These are phyloP conservation scores for Rotaria magnacalcarata DNA, from an alignment of 2,888 invertebrate species.

Conservation along the genomic window DNA sequence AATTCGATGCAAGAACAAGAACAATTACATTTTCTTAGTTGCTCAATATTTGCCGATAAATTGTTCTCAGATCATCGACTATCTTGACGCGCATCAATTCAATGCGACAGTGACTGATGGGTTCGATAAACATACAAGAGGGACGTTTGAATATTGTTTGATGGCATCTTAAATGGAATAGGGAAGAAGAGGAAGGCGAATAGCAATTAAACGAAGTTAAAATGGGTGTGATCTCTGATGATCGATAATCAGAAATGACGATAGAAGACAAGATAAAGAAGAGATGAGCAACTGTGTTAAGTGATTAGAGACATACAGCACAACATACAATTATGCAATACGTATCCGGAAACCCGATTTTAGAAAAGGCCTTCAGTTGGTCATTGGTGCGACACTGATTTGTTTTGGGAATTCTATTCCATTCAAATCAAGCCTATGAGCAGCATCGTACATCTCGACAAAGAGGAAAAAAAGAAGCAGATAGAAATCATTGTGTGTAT, in stretches of 20 bases:
- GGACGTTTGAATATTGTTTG: constrained; percentile 12
- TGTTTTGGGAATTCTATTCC: constrained; percentile 15
- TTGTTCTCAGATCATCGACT: constrained; percentile 3
- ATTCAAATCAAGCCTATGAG: not conserved
- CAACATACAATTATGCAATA: not conserved
- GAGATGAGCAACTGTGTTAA: not conserved
- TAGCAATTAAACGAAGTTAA: not conserved
- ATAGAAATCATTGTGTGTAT: not conserved
- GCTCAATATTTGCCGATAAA: constrained; percentile 17
- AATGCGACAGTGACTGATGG: constrained; percentile 20
- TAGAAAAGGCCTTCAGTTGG: not conserved
- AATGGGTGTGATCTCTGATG: constrained; percentile 12
- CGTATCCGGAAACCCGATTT: constrained; percentile 11
- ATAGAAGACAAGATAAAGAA: not conserved
- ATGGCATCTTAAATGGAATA: not conserved
- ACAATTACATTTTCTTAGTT: constrained; percentile 18
- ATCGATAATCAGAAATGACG: constrained; percentile 26
- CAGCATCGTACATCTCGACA: not conserved
- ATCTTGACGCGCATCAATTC: not conserved
- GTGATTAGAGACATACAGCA: constrained; percentile 3
- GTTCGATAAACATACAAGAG: constrained; percentile 7
- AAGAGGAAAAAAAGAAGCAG: not conserved
- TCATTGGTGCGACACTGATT: constrained; percentile 23
- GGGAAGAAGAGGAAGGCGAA: not conserved
- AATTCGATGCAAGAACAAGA: constrained; percentile 4